Base-by-base conservation (phyloP, 2,888 invertebrate species). In the Liopterus haemorrhoidalis region DNA sequence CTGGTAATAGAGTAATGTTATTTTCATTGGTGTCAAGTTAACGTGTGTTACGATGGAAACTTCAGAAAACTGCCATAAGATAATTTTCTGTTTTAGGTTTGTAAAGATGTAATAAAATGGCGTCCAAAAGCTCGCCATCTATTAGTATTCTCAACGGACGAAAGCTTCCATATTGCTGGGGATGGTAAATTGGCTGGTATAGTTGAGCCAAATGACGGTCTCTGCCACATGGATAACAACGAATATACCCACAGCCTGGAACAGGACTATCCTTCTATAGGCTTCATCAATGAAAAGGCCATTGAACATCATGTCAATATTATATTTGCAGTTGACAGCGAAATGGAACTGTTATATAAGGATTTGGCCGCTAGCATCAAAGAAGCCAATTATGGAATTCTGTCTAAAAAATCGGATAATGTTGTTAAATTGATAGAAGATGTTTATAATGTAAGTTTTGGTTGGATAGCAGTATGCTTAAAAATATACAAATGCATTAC, bases 251-350 rank as follows among this genome's bases (percentile, higher is more conserved):
- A 76, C 50, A 69, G 71, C 16, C 62, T 73, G 8, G 62, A 67
- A 35, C 75, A 77, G 69, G 90, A 91, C 64, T 91, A 90, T 63
- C 90, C 90, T 1, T 86, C 88, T 1, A 74, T 88, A 28, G 77
- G 82, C 21, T 73, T 78, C 57, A 74, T 83, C 20, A 78, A 76
- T 53, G 70, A 71, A 56, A 64, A 74, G 22, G 80, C 85, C 1
- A 73, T 69, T 22, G 75, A 85, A 54, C 75, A 82, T 43, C 80
- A 82, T 53, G 78, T 88, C 27, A 84, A 81, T 63, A 72, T 91
- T 25, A 85, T 91, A 56, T 88, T 89, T 66, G 85, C 85, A 1
- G 80, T 82, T 8, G 73, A 76, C 2, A 54, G 64, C 12, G 58
- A 32, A 50, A 69, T 65, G 5, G 48, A 55, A 14, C 9, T 40